Conservation (phyloP, 2,888 invertebrate genomes). For the Clistopyga incitator region DNA sequence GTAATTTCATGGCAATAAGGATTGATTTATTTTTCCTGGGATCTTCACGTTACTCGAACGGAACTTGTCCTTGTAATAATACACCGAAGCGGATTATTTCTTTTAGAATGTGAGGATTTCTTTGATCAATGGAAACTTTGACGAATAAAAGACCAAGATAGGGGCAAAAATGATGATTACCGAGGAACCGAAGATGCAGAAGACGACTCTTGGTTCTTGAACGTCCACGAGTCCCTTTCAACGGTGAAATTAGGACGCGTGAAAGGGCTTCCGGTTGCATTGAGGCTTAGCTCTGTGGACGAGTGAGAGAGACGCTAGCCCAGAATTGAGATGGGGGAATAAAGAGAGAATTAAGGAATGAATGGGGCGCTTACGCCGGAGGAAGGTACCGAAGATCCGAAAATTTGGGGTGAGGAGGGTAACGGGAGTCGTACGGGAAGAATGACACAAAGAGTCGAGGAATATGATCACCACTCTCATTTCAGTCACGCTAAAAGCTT, state of each 20-base stretch:
- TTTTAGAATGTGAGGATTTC: constrained; percentile 4
- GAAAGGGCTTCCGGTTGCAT: constrained; percentile 81
- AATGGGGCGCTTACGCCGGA: constrained; percentile 66
- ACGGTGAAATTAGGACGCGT: constrained; percentile 76
- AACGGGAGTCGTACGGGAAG: neutral
- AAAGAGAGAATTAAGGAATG: constrained; percentile 80
- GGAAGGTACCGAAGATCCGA: neutral
- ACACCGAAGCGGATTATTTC: neutral
- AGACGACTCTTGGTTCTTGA: constrained; percentile 16
- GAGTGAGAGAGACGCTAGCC: neutral
- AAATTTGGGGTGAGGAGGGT: neutral
- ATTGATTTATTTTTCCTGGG: neutral
- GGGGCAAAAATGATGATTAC: constrained; percentile 32
- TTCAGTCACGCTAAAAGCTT: neutral
- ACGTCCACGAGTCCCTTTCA: constrained; percentile 59
- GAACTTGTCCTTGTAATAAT: constrained; percentile 13
- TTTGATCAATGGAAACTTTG: constrained; percentile 10
- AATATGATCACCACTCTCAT: neutral
- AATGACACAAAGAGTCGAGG: neutral
- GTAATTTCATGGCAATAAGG: constrained; percentile 39
- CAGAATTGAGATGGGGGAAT: constrained; percentile 68
- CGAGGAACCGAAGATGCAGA: constrained; percentile 42
- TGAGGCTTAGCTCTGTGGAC: constrained; percentile 67
- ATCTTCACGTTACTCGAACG: constrained; percentile 9
- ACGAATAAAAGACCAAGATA: neutral